phyloP scores from a whole-genome alignment of 2,888 invertebrate genomes.

The Drosophila stalkeri region DNA sequence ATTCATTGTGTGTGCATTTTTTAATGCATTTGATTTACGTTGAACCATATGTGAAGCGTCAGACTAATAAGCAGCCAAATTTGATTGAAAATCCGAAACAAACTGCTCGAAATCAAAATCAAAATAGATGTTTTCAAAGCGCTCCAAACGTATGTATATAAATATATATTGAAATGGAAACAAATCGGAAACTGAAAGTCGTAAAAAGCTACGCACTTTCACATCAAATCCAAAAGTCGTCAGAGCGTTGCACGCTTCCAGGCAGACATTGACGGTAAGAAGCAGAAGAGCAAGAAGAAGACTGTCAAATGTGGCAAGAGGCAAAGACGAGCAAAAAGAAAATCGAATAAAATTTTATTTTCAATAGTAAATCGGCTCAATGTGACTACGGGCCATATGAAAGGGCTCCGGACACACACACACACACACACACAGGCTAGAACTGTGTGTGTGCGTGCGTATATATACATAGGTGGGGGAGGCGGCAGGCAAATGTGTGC shows the following conservation, averaged over 20 bases:
- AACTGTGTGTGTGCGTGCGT: slow-evolving; percentile 1
- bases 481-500: slow-evolving; percentile 63
- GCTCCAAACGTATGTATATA: not conserved
- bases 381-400: slow-evolving; percentile 50
- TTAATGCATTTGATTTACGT: slow-evolving; percentile 14
- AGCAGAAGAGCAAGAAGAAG: slow-evolving; percentile 36
- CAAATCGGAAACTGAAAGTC: slow-evolving; percentile 61
- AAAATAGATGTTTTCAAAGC: slow-evolving; percentile 27
- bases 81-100: slow-evolving; percentile 26
- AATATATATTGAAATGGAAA: slow-evolving; percentile 21
- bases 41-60: slow-evolving; percentile 20
- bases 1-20: slow-evolving; percentile 44
- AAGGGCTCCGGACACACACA: slow-evolving; percentile 28
- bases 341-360: slow-evolving; percentile 81
- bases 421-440: not conserved
- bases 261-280: slow-evolving; percentile 1
- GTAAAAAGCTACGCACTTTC: slow-evolving; percentile 69
- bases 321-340: slow-evolving; percentile 41
- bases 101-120: slow-evolving; percentile 34
- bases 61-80: slow-evolving; percentile 16
- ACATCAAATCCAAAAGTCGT: slow-evolving; percentile 66
- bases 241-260: slow-evolving; percentile 65
- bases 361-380: slow-evolving; percentile 82
- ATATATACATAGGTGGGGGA: slow-evolving; percentile 4
- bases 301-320: slow-evolving; percentile 28